Base-by-base conservation (phyloP, 2,888 invertebrate species). In the Tenthredo distinguenda region DNA sequence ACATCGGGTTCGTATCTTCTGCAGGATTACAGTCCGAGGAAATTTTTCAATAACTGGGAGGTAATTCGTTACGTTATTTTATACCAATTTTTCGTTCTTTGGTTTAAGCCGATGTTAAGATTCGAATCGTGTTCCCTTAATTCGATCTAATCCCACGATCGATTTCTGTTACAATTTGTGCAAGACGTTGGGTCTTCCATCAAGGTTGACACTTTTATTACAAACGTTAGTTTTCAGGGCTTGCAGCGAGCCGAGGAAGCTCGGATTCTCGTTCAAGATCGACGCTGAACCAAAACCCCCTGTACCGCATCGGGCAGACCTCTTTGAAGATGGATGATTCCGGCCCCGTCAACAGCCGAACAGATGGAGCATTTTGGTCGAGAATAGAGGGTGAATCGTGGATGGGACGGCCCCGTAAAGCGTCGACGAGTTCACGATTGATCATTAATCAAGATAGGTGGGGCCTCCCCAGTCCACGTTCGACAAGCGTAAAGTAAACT, bases 371-470 rank as follows among this genome's bases (percentile, higher is more conserved):
- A 79, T 58, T 79, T 79, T 47, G 50, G 77, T 50, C 26, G 55
- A 55, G 55, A 77, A 55, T 50, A 26, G 55, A 31, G 31, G 77
- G n/a, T 5, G 55, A 77, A 77, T 55, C 50, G 50, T 34, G 55
- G 55, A 50, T 34, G 34, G 55, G 37, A n/a, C n/a, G n/a, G 79
- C 34, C 18, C 15, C 47, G 76, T 50, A 76, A 79, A 79, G 21
- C 79, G 34, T 58, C 55, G 58, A 58, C 62, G 37, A 58, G 37
- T 58, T 79, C 37, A 58, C n/a, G 79, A 79, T 37, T 62, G 79
- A 79, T 58, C 79, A 58, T 79, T 79, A 79, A 79, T 79, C 79
- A 79, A 79, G 79, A 62, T 62, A 58, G 21, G 79, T 37, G 37
- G 18, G 21, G 21, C 62, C 79, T 40, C 15, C 21, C 31, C 18